phyloP scores from a whole-genome alignment of 2,113 vertebrate species.

The Neomonachus schauinslandi region DNA sequence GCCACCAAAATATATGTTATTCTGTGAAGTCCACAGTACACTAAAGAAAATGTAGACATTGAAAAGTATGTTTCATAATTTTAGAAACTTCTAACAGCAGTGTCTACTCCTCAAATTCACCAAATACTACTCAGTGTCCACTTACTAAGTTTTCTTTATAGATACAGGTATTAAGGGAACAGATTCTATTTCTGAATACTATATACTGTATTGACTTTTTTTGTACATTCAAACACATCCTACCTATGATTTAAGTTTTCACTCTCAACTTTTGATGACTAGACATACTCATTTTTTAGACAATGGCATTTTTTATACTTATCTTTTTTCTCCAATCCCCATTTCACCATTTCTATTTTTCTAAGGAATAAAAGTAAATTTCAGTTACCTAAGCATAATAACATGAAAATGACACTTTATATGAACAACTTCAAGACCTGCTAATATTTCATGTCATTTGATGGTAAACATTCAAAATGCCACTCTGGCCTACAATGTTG shows the following conservation, averaged over 20 bases:
- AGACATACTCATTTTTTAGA: not conserved
- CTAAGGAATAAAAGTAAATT: not conserved
- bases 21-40: not conserved
- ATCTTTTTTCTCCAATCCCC: not conserved
- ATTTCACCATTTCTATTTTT: slow-evolving; percentile 13
- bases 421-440: not conserved
- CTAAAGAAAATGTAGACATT: slow-evolving; percentile 2
- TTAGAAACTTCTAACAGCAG: not conserved
- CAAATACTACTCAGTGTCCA: not conserved
- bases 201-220: not conserved
- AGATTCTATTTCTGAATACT: slow-evolving; percentile 3
- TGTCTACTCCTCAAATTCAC: not conserved
- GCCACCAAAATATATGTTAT: not conserved
- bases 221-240: not conserved
- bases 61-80: slow-evolving; percentile 10
- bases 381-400: not conserved
- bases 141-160: not conserved
- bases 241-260: slow-evolving; percentile 32
- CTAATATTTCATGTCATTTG: not conserved
- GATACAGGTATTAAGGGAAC: not conserved
- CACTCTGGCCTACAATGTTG: not conserved
- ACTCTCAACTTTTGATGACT: not conserved
- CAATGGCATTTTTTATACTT: not conserved
- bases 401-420: not conserved
- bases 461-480: not conserved